Base-by-base conservation (phyloP, 2,888 invertebrate genomes). In the Xestia ashworthii region DNA sequence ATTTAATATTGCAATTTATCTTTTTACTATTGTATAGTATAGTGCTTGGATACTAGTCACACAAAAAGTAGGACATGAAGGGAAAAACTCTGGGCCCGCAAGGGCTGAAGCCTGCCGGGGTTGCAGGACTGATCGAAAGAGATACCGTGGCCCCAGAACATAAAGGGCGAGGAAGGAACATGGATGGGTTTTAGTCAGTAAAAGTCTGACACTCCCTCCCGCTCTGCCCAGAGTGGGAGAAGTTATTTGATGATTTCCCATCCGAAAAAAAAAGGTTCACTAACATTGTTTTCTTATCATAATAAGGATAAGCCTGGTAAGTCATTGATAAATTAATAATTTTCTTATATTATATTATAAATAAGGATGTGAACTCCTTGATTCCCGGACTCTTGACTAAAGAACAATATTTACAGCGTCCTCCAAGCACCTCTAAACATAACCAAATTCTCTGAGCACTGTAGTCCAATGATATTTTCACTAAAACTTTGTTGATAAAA, bases 401-500 rank as follows among this genome's bases (percentile, higher is more conserved):
- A 5, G 19, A 14, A 46, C 1, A 22, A 38, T 22, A 32, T 32
- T 32, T 16, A 9, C 19, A 19, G 22, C 1, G 22, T n/a, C 12
- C 5, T 22, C n/a, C 6, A 12, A 12, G 38, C 5, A 22, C 0
- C 4, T 9, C 4, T 64, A 44, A n/a, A 65, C 0, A 41, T 2
- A n/a, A 14, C 6, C 16, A 67, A 46, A 32, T 32, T 22, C 8
- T 41, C n/a, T 6, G 12, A 69, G 11, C 3, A 41, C 16, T 46
- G 4, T 1, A 46, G 22, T 32, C 32, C n/a, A 60, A 71, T 5
- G 3, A 16, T 5, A 46, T 3, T 32, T 60, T 19, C 3, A 48
- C 9, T 0, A 14, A 74, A 38, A 58, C 22, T 60, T 71, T 60
- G 41, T 66, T 53, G 58, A 19, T 6, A 41, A 70, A 74, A 91